These are phyloP conservation scores for Anthopleura xanthogrammica DNA, from an alignment of 92 coral and sea anemone species.

Conservation along the genomic window DNA sequence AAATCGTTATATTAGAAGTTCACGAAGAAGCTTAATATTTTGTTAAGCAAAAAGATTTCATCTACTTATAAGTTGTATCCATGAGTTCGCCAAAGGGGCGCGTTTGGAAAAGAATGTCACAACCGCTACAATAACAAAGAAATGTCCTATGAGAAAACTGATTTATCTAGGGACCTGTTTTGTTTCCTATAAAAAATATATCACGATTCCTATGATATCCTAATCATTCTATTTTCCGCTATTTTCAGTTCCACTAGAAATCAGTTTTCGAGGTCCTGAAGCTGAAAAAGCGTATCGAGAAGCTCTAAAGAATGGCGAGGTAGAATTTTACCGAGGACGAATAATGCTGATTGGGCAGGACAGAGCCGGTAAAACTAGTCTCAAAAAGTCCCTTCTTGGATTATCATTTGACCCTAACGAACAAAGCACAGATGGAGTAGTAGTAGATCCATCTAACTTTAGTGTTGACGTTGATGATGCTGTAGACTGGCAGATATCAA, in stretches of 20 bases:
- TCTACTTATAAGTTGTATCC: too few relatives aligned
- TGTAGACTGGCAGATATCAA: slow-evolving; percentile 72
- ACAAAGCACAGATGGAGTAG: slow-evolving; percentile 76
- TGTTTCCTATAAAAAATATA: too few relatives aligned
- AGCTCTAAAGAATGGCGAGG: slow-evolving; percentile 68
- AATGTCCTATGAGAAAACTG: too few relatives aligned
- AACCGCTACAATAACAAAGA: too few relatives aligned
- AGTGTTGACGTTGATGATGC: slow-evolving; percentile 65
- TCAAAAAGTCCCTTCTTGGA: slow-evolving; percentile 52
- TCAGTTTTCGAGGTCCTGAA: slow-evolving; percentile 73
- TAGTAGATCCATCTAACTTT: slow-evolving; percentile 75
- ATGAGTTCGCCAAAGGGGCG: too few relatives aligned
- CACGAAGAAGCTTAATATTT: too few relatives aligned
- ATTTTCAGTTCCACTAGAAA: slow-evolving; percentile 61
- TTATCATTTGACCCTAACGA: slow-evolving; percentile 57
- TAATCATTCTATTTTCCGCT: too few relatives aligned
- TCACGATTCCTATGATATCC: too few relatives aligned
- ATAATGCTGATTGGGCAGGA: slow-evolving; percentile 90
- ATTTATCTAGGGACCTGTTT: too few relatives aligned
- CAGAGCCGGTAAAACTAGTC: slow-evolving; percentile 92
- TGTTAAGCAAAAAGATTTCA: too few relatives aligned
- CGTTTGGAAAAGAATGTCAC: too few relatives aligned
- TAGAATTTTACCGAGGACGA: slow-evolving; percentile 77
- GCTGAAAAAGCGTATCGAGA: slow-evolving; percentile 73
- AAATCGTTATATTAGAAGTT: too few relatives aligned